These are phyloP conservation scores for Globicephala melas DNA, from an alignment of 2,113 vertebrate species.

Conservation along the genomic window DNA sequence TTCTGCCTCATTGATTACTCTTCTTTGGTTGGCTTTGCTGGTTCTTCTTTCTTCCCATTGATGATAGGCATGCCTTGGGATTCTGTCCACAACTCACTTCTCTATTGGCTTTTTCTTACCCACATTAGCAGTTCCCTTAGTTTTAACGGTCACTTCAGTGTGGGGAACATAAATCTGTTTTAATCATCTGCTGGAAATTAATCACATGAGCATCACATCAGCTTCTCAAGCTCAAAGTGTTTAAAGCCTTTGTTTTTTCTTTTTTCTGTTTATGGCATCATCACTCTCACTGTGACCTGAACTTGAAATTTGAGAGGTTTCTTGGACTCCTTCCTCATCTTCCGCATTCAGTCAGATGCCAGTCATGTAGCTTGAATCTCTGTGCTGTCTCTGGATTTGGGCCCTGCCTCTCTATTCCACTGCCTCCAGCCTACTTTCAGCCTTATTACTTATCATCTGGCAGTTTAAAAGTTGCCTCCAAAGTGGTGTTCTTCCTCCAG, in stretches of 20 bases:
- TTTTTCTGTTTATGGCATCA: conserved; percentile 46
- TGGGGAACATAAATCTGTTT: conserved; percentile 19
- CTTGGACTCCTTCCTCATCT: conserved; percentile 61
- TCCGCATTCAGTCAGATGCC: conserved; percentile 51
- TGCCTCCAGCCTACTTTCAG: not conserved
- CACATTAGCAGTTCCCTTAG: not conserved
- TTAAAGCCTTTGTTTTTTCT: conserved; percentile 41
- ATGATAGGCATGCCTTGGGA: not conserved
- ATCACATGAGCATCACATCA: not conserved
- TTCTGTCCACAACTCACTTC: not conserved
- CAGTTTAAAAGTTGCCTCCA: conserved; percentile 21
- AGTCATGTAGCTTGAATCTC: conserved; percentile 57
- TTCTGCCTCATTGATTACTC: not conserved
- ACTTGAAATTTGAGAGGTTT: conserved; percentile 57
- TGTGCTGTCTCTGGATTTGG: conserved; percentile 28
- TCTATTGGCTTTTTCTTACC: not conserved
- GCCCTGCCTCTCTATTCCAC: not conserved
- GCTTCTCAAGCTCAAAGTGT: not conserved
- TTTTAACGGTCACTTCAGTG: not conserved
- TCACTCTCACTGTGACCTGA: conserved; percentile 47
- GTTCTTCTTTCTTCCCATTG: not conserved
- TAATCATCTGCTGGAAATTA: not conserved
- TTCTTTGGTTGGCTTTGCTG: not conserved
- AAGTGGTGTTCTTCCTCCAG: not conserved
- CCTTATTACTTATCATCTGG: not conserved